Evolutionary conservation across 2,888 invertebrate species (phyloP), one percentile per base, ranked within the genome.

Genomic region (Andrena dorsata): DNA sequence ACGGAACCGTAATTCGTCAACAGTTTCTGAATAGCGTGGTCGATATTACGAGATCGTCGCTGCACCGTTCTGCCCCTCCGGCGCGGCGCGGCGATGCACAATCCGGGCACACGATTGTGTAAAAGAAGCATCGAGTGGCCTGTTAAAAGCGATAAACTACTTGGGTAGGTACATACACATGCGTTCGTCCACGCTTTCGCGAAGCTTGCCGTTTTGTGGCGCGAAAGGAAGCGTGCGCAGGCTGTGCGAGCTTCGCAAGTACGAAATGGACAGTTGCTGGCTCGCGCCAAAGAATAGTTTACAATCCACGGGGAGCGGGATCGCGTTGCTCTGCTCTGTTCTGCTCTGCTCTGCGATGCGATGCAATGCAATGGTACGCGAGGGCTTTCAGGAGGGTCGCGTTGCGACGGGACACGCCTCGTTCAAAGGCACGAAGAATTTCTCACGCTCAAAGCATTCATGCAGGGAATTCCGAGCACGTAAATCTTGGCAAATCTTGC

Each of bases 401-500:
- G 13, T 13, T 0, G 35, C 35, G 35, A 32, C 32, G 32, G 32
- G 32, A 32, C 56, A 63, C 47, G 28, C 64, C 79, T 73, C 82
- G 75, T 80, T 69, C 77, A 51, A 56, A 68, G 77, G 70, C 68
- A 76, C 77, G 71, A 84, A 81, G 87, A 85, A 88, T 88, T 89
- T 81, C 86, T 87, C 83, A 76, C 82, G 72, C 81, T 78, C 82
- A 74, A 73, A 71, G 84, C 82, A 87, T 86, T 87, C 87, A 78
- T 82, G 86, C 85, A 76, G 72, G 74, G 85, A 86, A 90, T 90
- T 86, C 90, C 84, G 78, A 68, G 88, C 90, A 90, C 90, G 90
- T 90, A 90, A 88, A 90, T 89, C 90, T 90, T 88, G 86, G 89
- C 89, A 88, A 89, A 90, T 89, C 88, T 89, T 88, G 85, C 83